Evolutionary conservation across 2,113 vertebrate species (phyloP).

Genomic region (Chinchilla lanigera): DNA sequence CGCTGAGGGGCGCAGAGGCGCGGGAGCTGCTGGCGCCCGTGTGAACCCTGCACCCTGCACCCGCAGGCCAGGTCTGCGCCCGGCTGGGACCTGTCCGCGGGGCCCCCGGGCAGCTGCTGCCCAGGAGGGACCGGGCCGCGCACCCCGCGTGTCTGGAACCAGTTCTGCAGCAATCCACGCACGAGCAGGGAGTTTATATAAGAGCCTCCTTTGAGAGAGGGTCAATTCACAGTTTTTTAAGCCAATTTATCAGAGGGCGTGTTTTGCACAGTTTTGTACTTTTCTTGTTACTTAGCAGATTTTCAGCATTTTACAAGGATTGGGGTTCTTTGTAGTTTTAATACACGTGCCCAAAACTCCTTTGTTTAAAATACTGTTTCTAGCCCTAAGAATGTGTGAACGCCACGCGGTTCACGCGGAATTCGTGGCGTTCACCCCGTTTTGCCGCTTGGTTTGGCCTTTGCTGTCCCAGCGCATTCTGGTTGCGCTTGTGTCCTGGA

Average conservation of each 20-base stretch:
- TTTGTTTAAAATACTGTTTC: slow-evolving; percentile 34
- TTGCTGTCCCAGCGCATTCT: not conserved
- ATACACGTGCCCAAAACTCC: not conserved
- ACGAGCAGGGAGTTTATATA: not conserved
- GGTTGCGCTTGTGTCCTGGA: fast-evolving
- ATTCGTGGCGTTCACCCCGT: fast-evolving
- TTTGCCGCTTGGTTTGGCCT: not conserved
- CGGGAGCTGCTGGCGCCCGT: not conserved
- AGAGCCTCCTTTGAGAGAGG: not conserved
- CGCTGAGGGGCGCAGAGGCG: not conserved
- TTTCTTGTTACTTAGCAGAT: not conserved
- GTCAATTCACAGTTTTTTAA: not conserved
- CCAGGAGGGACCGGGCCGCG: not conserved
- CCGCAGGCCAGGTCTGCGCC: too few species aligned
- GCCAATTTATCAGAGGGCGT: slow-evolving; percentile 1
- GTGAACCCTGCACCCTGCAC: not conserved
- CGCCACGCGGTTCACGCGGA: not conserved
- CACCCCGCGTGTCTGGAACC: not conserved
- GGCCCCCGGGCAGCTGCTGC: not conserved
- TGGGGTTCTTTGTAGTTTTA: slow-evolving; percentile 36
- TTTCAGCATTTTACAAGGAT: not conserved
- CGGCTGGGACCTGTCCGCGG: too few species aligned
- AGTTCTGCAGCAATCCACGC: fast-evolving
- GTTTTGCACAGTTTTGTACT: slow-evolving; percentile 64
- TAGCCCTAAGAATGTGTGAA: not conserved